Evolutionary conservation across 2,113 vertebrate species (phyloP).

Genomic region (Nothocercus julius): DNA sequence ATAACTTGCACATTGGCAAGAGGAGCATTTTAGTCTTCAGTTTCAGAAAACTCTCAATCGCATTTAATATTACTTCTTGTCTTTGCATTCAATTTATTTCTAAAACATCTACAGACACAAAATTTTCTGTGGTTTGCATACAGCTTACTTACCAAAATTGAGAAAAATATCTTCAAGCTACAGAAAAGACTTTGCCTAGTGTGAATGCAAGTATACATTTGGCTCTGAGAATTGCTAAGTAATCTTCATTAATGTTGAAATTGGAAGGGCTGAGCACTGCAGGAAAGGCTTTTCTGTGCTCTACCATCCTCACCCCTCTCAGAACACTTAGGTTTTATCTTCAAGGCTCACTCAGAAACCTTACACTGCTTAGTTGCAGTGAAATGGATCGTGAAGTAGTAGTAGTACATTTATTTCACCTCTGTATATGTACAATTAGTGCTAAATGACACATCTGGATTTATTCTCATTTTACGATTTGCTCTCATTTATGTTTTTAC

Average conservation of each 20-base stretch:
- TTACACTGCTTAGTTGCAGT: neutral
- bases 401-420: neutral
- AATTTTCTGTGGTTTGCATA: neutral
- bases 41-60: neutral
- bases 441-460: neutral
- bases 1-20: neutral
- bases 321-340: neutral
- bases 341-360: neutral
- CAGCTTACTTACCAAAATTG: neutral
- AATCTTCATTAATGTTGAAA: neutral
- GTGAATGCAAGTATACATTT: neutral
- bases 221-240: neutral
- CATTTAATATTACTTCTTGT: neutral
- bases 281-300: neutral
- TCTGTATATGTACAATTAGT: neutral
- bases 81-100: neutral
- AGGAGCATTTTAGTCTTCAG: neutral
- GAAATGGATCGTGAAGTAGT: neutral
- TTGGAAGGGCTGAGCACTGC: neutral
- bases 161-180: neutral
- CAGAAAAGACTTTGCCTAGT: neutral
- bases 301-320: accelerated
- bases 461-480: neutral
- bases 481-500: neutral
- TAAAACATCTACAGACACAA: neutral